A percentile compares a stretch with the other conserved stretches of the same genome.
These are phyloP conservation scores for Ptiloglossa arizonensis DNA, from an alignment of 1,140 invertebrate species.

Conservation along the genomic window DNA sequence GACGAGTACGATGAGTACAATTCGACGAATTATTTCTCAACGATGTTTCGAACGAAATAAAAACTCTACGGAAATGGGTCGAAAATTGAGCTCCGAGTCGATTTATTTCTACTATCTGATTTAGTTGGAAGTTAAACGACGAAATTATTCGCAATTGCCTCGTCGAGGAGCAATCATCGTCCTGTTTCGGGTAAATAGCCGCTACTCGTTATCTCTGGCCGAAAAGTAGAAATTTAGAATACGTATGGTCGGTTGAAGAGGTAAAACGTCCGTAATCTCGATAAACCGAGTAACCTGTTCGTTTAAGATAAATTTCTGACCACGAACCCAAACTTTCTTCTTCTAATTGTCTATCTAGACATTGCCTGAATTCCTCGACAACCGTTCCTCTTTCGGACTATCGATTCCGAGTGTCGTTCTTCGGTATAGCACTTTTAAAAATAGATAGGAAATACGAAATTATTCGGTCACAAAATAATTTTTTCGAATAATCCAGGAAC, in stretches of 20 bases:
- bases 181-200: neutral
- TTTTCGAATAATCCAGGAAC: no score
- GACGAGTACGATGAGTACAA: no score
- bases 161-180: neutral
- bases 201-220: constrained; percentile 4
- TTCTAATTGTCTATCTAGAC: constrained; percentile 4
- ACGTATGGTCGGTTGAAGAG: neutral
- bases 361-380: neutral
- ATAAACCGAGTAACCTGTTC: constrained; percentile 30
- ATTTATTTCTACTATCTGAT: neutral
- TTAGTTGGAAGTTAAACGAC: neutral
- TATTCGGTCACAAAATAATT: no score
- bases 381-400: neutral
- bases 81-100: no score
- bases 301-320: constrained; percentile 18
- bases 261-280: constrained; percentile 16
- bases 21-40: no score
- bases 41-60: no score
- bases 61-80: no score
- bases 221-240: neutral
- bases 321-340: neutral
- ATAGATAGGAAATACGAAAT: no score
- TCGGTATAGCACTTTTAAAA: no score
- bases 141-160: neutral
- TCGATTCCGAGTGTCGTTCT: neutral